phyloP scores from a whole-genome alignment of 2,888 invertebrate species.

The Apotomis capreana region DNA sequence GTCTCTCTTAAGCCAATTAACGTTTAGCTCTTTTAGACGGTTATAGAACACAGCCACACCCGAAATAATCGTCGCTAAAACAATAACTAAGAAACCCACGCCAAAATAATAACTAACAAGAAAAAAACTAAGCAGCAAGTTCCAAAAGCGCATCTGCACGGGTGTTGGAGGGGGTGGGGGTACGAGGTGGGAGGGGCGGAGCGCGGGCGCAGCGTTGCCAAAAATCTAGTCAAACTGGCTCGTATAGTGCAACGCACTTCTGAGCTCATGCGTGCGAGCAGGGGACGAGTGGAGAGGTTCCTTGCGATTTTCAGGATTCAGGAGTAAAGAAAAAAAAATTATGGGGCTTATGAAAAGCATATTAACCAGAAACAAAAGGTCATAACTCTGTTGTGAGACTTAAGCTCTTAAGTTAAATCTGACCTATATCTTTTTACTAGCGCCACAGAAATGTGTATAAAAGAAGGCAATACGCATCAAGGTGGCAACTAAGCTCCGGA shows the following conservation, averaged over 20 bases:
- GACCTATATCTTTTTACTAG: too few species aligned
- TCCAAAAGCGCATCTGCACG: constrained; percentile 59
- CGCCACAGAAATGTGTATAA: too few species aligned
- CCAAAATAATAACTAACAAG: constrained; percentile 49
- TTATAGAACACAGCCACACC: constrained; percentile 3
- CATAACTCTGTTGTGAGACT: too few species aligned
- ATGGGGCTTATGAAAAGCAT: too few species aligned
- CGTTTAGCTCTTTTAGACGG: constrained; percentile 1
- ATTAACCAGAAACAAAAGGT: too few species aligned
- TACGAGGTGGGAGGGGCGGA: constrained; percentile 47
- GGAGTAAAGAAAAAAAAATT: background rate
- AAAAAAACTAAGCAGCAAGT: constrained; percentile 67
- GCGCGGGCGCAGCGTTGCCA: constrained; percentile 64
- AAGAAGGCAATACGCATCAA: too few species aligned
- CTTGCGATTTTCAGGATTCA: constrained; percentile 22
- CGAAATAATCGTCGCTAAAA: constrained; percentile 30
- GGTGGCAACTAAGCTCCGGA: too few species aligned
- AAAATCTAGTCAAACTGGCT: constrained; percentile 84
- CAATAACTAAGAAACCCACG: constrained; percentile 35
- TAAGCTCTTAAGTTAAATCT: too few species aligned
- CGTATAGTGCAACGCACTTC: constrained; percentile 81
- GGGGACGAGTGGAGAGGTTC: constrained; percentile 52
- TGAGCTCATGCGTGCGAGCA: constrained; percentile 65
- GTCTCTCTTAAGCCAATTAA: background rate
- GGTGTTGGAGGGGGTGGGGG: constrained; percentile 33